A percentile compares a stretch with the other conserved stretches of the same genome.
Evolutionary conservation across 2,888 invertebrate genomes (phyloP).

Genomic region (Liodrosophila aerea): DNA sequence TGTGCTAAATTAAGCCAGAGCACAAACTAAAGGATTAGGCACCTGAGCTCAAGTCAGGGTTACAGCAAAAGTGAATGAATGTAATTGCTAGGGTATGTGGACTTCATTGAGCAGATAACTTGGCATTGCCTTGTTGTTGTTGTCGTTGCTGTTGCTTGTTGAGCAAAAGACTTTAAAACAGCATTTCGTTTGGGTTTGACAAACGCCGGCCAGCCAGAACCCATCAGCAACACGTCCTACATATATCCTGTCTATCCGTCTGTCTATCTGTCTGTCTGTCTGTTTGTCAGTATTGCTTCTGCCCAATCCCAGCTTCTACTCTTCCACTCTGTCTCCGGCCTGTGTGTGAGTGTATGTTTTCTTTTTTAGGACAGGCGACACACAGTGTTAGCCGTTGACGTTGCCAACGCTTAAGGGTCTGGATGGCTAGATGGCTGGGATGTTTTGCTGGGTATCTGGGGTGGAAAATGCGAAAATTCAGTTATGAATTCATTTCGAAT

Average conservation of each 20-base stretch:
- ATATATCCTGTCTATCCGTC: constrained; percentile 40
- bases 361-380: constrained; percentile 20
- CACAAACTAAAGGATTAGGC: neutral
- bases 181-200: constrained; percentile 49
- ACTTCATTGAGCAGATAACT: constrained; percentile 14
- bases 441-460: constrained; percentile 25
- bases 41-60: neutral
- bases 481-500: constrained; percentile 82
- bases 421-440: constrained; percentile 7
- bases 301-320: constrained; percentile 5
- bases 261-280: constrained; percentile 32
- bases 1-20: too few species aligned
- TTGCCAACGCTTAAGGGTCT: constrained; percentile 44
- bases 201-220: constrained; percentile 43
- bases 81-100: constrained; percentile 15
- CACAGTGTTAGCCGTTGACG: constrained; percentile 55
- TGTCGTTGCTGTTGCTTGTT: constrained; percentile 30
- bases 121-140: constrained; percentile 14
- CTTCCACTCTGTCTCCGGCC: neutral
- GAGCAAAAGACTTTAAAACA: constrained; percentile 48
- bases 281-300: constrained; percentile 26
- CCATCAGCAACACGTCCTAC: constrained; percentile 47
- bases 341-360: neutral
- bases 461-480: constrained; percentile 79
- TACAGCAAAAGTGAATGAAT: neutral